Percentiles rank a stretch among this genome's conserved stretches.
phyloP scores from a whole-genome alignment of 2,113 vertebrate species.

The Labeo catla region DNA sequence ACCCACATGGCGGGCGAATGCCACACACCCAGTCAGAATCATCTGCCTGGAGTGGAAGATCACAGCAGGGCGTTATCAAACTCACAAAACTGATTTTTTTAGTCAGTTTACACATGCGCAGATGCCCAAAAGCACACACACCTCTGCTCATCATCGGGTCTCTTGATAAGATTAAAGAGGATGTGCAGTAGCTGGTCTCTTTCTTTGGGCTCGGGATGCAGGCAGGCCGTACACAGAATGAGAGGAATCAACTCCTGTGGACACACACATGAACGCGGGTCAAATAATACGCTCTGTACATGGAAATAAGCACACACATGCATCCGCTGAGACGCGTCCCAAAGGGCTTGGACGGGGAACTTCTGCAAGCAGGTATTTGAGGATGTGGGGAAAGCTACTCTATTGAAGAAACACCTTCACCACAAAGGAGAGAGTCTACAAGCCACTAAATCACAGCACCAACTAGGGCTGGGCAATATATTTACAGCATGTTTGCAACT shows the following conservation, averaged over 20 bases:
- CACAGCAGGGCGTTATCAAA: constrained; percentile 12
- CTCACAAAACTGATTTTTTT: not conserved
- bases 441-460: constrained; percentile 1
- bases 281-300: not conserved
- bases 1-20: constrained; percentile 95
- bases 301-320: constrained; percentile 31
- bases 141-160: constrained; percentile 98
- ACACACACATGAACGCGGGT: constrained; percentile 52
- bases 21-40: constrained; percentile 97
- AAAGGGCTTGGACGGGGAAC: constrained; percentile 20
- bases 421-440: constrained; percentile 34
- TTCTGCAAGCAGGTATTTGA: constrained; percentile 30
- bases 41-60: constrained; percentile 85
- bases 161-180: constrained; percentile 98
- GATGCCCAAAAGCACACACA: constrained; percentile 55
- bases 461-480: not conserved
- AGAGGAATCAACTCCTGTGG: constrained; percentile 93
- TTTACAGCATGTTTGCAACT: not conserved
- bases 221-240: constrained; percentile 95
- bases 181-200: constrained; percentile 98
- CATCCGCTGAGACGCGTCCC: constrained; percentile 45
- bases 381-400: not conserved
- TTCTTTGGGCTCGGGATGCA: constrained; percentile 97
- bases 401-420: not conserved
- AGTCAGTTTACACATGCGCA: constrained; percentile 61